phyloP scores from a whole-genome alignment of 2,888 invertebrate species.

The Drosophila barbarae region DNA sequence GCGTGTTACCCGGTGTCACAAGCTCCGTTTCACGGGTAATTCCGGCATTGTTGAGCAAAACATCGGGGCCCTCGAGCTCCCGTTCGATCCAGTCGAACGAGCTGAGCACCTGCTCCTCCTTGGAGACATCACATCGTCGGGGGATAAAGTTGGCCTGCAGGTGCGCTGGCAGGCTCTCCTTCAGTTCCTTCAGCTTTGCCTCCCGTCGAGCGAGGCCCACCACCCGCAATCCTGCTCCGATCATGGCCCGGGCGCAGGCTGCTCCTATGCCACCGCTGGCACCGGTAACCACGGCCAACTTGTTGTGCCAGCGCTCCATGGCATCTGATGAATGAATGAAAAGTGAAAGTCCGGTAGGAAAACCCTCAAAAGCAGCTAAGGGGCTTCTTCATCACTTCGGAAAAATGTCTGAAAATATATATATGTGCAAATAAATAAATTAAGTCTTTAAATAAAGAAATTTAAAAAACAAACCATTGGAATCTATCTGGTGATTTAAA shows the following conservation, averaged over 20 bases:
- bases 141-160: conserved; percentile 78
- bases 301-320: conserved; percentile 83
- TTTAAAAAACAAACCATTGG: background rate
- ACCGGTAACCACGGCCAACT: conserved; percentile 84
- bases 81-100: conserved; percentile 81
- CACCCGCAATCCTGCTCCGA: conserved; percentile 81
- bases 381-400: conserved; percentile 26
- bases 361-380: background rate
- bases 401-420: background rate
- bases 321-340: conserved; percentile 11
- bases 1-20: conserved; percentile 71
- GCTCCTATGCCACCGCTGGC: conserved; percentile 84
- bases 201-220: conserved; percentile 82
- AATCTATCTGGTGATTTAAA: background rate
- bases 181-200: conserved; percentile 75
- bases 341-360: background rate
- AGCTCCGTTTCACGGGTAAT: conserved; percentile 75
- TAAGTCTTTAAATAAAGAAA: background rate
- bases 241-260: conserved; percentile 79
- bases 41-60: conserved; percentile 83
- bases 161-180: conserved; percentile 58
- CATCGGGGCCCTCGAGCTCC: conserved; percentile 81
- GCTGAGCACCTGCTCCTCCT: conserved; percentile 81
- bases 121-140: conserved; percentile 81
- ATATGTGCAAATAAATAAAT: no score